Conservation (phyloP, 2,113 vertebrate species). For the Scomber colias region DNA sequence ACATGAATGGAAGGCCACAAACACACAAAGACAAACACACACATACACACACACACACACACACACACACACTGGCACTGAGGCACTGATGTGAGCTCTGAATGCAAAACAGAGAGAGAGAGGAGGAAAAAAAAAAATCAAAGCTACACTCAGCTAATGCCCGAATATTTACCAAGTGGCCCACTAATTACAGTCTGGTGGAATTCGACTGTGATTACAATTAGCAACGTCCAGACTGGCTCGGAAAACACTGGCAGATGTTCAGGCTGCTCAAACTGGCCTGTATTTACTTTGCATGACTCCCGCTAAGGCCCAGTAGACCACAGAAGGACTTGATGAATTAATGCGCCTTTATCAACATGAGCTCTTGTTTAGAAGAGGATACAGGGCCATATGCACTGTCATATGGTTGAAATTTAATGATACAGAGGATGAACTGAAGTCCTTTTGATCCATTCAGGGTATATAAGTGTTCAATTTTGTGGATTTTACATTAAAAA, state of each 20-base stretch:
- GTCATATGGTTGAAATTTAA: conserved; percentile 43
- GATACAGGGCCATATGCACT: conserved; percentile 24
- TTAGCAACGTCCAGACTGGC: conserved; percentile 72
- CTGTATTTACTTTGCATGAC: conserved; percentile 37
- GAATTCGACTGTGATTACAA: conserved; percentile 78
- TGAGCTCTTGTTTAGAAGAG: background rate
- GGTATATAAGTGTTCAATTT: conserved; percentile 15
- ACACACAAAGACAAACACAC: conserved; percentile 20
- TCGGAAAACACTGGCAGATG: conserved; percentile 78
- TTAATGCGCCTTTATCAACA: conserved; percentile 23
- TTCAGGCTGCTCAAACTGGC: conserved; percentile 46
- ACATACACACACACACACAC: conserved; percentile 28
- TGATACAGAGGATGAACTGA: background rate
- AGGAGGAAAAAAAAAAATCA: conserved; percentile 27
- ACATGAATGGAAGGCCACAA: conserved; percentile 42
- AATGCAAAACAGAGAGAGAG: conserved; percentile 6
- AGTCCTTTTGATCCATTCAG: conserved; percentile 8
- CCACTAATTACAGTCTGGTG: conserved; percentile 74
- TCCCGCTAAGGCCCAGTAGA: conserved; percentile 24
- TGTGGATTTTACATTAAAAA: conserved; percentile 40
- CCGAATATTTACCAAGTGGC: conserved; percentile 74
- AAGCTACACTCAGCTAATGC: conserved; percentile 68
- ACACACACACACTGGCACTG: background rate
- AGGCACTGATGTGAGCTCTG: conserved; percentile 20
- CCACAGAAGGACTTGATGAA: conserved; percentile 11